phyloP scores from a whole-genome alignment of 1,140 invertebrate genomes.

The Pseudomyrmex dendroicus region DNA sequence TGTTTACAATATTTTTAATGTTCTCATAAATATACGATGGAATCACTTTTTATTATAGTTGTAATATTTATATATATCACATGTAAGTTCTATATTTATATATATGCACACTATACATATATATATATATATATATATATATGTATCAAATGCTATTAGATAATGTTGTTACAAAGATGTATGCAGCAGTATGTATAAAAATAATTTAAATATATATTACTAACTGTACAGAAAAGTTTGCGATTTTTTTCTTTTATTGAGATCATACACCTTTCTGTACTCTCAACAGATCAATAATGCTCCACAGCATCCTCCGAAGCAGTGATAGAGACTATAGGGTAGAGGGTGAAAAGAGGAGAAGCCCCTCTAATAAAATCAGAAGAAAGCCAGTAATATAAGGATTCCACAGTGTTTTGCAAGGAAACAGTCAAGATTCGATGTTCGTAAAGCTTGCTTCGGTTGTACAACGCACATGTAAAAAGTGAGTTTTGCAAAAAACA shows the following conservation, averaged over 20 bases:
- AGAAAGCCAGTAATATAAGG: constrained; percentile 80
- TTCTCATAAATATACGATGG: neutral
- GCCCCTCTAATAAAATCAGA: constrained; percentile 71
- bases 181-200: no score
- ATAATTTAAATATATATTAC: no score
- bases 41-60: no score
- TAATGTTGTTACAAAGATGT: no score
- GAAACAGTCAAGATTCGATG: constrained; percentile 74
- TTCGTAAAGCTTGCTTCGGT: constrained; percentile 74
- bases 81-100: no score
- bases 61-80: no score
- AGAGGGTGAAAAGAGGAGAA: constrained; percentile 70
- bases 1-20: neutral
- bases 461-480: constrained; percentile 66
- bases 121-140: no score
- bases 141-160: no score
- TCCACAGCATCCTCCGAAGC: constrained; percentile 80
- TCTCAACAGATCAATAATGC: constrained; percentile 82
- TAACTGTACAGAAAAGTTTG: neutral
- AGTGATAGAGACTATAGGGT: constrained; percentile 52
- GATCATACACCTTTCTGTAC: constrained; percentile 49
- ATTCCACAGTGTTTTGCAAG: constrained; percentile 73
- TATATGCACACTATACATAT: no score
- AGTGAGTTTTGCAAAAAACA: constrained; percentile 44
- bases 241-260: constrained; percentile 32